These are phyloP conservation scores for Hemicrepidius hirtus DNA, from an alignment of 2,888 invertebrate genomes.

Conservation along the genomic window DNA sequence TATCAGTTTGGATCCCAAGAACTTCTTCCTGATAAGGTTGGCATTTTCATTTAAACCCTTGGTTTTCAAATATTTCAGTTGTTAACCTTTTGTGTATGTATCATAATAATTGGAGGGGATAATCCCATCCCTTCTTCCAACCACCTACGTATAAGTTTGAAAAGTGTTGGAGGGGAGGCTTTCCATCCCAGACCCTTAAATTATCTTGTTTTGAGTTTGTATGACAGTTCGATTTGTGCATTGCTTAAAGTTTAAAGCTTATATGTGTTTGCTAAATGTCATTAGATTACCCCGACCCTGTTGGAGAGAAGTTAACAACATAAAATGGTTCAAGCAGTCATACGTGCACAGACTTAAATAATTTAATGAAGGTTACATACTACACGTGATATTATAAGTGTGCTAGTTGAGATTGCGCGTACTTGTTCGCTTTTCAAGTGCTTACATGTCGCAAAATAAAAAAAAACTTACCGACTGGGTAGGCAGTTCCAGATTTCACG, in stretches of 20 bases:
- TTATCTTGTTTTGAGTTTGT: not conserved
- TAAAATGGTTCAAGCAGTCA: conserved; percentile 36
- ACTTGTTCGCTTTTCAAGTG: not conserved
- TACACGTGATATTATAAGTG: not conserved
- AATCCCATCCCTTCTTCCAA: not conserved
- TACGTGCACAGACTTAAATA: conserved; percentile 37
- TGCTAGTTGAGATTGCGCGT: not conserved
- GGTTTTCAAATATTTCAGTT: too few species aligned
- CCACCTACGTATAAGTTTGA: too few species aligned
- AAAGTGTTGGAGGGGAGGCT: too few species aligned
- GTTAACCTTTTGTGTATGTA: too few species aligned
- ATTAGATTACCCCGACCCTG: conserved; percentile 25
- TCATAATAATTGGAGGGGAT: too few species aligned
- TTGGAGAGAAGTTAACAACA: conserved; percentile 29
- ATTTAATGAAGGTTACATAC: conserved; percentile 27
- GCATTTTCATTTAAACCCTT: too few species aligned
- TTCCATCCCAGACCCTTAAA: not conserved
- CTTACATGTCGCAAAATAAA: conserved; percentile 10
- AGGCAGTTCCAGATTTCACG: conserved; percentile 30
- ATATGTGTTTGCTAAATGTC: conserved; percentile 16
- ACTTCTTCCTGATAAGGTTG: too few species aligned
- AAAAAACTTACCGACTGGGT: conserved; percentile 15
- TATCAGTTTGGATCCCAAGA: too few species aligned
- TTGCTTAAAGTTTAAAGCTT: not conserved
- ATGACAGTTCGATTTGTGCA: too few species aligned